Evolutionary conservation across 2,888 invertebrate genomes (phyloP), one percentile per base, ranked within the genome.

Genomic region (Blastobasis lacticolella): DNA sequence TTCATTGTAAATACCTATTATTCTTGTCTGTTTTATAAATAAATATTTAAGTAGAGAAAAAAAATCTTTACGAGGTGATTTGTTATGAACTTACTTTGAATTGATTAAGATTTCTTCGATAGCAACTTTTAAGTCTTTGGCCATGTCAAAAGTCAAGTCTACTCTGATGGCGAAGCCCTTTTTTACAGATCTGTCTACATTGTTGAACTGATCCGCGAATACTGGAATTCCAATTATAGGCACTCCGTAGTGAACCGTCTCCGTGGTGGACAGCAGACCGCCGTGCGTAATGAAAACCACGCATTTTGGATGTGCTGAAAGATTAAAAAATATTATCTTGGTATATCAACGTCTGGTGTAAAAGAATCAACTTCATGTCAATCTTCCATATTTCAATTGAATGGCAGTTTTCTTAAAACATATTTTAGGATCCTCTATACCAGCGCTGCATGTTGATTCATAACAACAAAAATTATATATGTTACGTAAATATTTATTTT

Each of bases 221-320:
- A 75, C 71, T 6, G 84, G 83, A 36, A 84, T 70, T 0, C 78
- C 82, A 9, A 83, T 71, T 10, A 75, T 61, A 0, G 84, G 84
- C 0, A 73, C 73, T 1, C 73, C 82, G 40, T 62, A 77, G 53
- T 79, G 66, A 5, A 81, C 59, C 0, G 79, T 57, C 53, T 83
- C 85, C 0, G 70, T 76, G 0, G 68, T 74, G 0, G 83, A 84
- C 0, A 83, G 62, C 0, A 78, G 62, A n/a, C 84, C 84, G 1
- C 84, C 82, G 41, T 84, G 83, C 0, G 81, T 78, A 45, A 84
- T 78, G 57, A 84, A 83, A 0, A 83, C 62, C 0, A 72, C 45
- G 53, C 76, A 78, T 52, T 81, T 84, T 1, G 75, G 73, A 51
- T 83, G 84, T 8, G 75, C 84, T 83, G 66, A 1, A 23, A 66